Evolutionary conservation across 1,140 invertebrate genomes (phyloP).

Genomic region (Paraescarpia echinospica): DNA sequence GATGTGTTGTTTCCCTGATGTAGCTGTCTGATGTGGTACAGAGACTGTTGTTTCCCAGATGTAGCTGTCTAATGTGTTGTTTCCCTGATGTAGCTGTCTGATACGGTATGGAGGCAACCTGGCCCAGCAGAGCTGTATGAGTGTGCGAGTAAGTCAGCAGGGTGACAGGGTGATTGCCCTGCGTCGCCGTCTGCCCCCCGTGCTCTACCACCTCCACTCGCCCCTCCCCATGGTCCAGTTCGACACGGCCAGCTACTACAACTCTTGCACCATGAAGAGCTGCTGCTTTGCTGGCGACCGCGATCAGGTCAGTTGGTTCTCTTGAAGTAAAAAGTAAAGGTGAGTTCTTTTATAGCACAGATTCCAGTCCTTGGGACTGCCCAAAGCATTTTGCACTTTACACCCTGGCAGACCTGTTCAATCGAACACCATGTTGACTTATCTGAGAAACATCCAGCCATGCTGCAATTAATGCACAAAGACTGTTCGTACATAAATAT

Average conservation of each 20-base stretch:
- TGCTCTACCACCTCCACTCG: conserved; percentile 73
- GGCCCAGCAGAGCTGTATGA: conserved; percentile 80
- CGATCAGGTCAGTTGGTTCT: conserved; percentile 65
- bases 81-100: conserved; percentile 34
- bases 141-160: conserved; percentile 80
- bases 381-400: no score
- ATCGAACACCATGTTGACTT: no score
- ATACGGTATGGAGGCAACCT: conserved; percentile 71
- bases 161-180: conserved; percentile 81
- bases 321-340: no score
- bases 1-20: neutral
- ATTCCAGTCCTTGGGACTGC: no score
- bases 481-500: no score
- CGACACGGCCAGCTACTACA: conserved; percentile 89
- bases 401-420: no score
- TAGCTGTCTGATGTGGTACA: conserved; percentile 65
- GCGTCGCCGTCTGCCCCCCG: conserved; percentile 78
- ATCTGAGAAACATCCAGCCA: no score
- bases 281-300: conserved; percentile 88
- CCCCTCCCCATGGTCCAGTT: conserved; percentile 77
- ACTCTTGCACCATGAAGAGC: conserved; percentile 96
- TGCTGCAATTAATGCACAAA: no score
- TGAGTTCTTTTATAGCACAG: no score
- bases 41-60: conserved; percentile 57
- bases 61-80: neutral